Base-by-base conservation (phyloP, 2,113 vertebrate species). In the Amphiprion percula region DNA sequence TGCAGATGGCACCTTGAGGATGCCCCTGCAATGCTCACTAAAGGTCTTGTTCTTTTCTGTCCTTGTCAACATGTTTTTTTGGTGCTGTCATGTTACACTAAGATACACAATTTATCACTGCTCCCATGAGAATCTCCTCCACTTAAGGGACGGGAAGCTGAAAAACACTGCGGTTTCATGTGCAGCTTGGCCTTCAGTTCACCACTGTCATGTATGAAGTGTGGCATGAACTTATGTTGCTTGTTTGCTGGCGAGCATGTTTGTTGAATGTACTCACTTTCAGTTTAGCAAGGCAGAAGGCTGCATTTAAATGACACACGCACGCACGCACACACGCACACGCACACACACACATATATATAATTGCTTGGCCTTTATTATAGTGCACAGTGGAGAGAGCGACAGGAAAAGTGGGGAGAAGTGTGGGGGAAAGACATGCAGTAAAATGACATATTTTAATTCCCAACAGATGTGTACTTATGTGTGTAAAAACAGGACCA, bases 61-160 rank as follows among this genome's bases (percentile, higher is more conserved):
- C 14, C 4, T 12, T 77, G 74, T 69, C 68, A 81, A 68, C 73
- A 73, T 65, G 78, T 68, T 82, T 50, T 86, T 80, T 44, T 54
- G 19, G 15, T 72, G 55, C 58, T 47, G 60, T 67, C 41, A 50
- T 62, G 37, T 78, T 71, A 24, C 37, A 26, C 21, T 67, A 16
- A 26, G 47, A 61, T 50, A 12, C 19, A 14, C 16, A 19, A 19
- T 49, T 4, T 49, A 19, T 55, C 24, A 41, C 4, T 68, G 74
- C 55, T 41, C 58, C 72, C 37, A 10, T 5, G 62, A 67, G 52
- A 50, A 23, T 56, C n/a, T n/a, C 6, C 21, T 52, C 12, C 39
- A 19, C 47, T 17, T 62, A 58, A 23, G 71, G 46, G 63, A 59
- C 16, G 9, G 17, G 14, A 54, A 78, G 77, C 80, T 74, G 70